phyloP scores from a whole-genome alignment of 2,113 vertebrate genomes.

The Mellivora capensis region DNA sequence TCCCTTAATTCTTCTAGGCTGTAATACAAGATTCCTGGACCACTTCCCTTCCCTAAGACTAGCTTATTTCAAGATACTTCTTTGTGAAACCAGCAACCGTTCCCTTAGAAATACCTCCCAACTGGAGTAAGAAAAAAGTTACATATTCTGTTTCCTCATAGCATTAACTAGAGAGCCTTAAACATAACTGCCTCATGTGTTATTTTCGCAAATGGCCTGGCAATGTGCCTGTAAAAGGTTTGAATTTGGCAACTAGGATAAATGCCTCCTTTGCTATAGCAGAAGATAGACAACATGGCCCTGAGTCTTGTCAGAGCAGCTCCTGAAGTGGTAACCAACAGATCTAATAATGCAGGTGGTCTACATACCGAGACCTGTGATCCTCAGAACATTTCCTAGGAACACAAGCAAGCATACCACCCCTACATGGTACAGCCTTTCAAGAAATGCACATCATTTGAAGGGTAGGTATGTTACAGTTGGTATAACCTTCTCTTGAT shows the following conservation, averaged over 20 bases:
- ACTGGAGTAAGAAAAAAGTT: conserved; percentile 49
- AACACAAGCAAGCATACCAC: neutral
- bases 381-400: neutral
- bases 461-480: neutral
- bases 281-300: neutral
- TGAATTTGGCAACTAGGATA: neutral
- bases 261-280: neutral
- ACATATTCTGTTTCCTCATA: conserved; percentile 39
- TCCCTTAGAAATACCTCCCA: conserved; percentile 32
- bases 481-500: neutral
- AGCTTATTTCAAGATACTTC: conserved; percentile 32
- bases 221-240: neutral
- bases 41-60: neutral
- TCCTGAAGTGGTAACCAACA: neutral
- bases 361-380: neutral
- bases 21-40: neutral
- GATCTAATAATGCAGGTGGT: neutral
- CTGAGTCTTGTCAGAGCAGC: neutral
- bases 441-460: neutral
- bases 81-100: neutral
- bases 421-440: neutral
- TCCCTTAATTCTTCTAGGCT: neutral
- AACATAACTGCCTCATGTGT: neutral
- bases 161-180: neutral
- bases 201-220: neutral